Base-by-base conservation (phyloP, 2,113 vertebrate genomes). In the Microtus richardsoni region DNA sequence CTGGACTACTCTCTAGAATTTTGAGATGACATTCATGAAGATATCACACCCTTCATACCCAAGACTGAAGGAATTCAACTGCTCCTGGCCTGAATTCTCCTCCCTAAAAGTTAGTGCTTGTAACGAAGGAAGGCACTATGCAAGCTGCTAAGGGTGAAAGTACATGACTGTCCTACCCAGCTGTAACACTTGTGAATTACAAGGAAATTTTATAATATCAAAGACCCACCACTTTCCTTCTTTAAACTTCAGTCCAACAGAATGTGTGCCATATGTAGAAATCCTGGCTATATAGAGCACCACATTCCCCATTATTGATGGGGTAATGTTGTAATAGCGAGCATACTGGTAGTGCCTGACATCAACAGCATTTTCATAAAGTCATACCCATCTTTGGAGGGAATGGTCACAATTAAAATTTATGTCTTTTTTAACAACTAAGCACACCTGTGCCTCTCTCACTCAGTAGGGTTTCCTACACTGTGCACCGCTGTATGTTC, bases 231-330 rank as follows among this genome's bases (percentile, higher is more conserved):
- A 44, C 24, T 70, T 83, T 0, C 12, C 28, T 82, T 13, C 47
- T 49, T 0, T 1, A 10, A 85, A 33, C 36, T 47, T 2, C 7
- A 17, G 39, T 30, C 24, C 13, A 33, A 44, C 3, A 39, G 24
- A 49, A 60, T 58, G 11, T 47, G 8, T 2, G 41, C 30, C 2
- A 21, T 28, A 26, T n/a, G 3, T 82, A 73, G 14, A 91, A 73
- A 9, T 2, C 39, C 19, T 73, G 12, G 4, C 28, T 49, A 5
- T 7, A n/a, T n/a, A 4, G 13, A n/a, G 5, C 0, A 30, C 39
- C 6, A 54, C 1, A 41, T 14, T 66, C 24, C 44, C 75, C 12
- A 4, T 28, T 52, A 86, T 10, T 86, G 49, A 58, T 73, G 54
- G 7, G 22, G n/a, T 24, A n/a, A 22, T 52, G 36, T 30, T 60